A percentile compares a stretch with the other conserved stretches of the same genome.
Conservation (phyloP, 2,888 invertebrate genomes). For the Eretmocerus hayati region DNA sequence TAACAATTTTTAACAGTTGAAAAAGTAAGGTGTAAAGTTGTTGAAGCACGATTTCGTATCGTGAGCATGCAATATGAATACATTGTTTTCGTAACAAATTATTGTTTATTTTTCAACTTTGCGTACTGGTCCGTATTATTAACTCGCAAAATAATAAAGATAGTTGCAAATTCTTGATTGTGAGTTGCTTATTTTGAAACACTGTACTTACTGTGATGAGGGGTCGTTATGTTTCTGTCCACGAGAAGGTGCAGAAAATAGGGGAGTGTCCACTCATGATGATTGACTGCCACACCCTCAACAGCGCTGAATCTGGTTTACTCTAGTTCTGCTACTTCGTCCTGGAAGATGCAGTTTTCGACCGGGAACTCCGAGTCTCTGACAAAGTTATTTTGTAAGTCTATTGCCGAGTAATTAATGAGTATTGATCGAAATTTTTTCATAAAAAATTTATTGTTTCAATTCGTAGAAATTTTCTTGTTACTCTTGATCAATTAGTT, state of each 20-base stretch:
- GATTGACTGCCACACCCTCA: conserved; percentile 36
- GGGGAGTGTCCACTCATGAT: conserved; percentile 32
- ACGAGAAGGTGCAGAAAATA: conserved; percentile 25
- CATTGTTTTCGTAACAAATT: conserved; percentile 37
- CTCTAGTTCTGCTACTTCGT: conserved; percentile 12
- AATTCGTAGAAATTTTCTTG: no score
- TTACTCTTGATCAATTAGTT: no score
- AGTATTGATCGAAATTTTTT: no score
- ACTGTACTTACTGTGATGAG: no score
- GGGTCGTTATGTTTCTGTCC: no score
- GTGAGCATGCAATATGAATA: conserved; percentile 21
- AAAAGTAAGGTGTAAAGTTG: conserved; percentile 16
- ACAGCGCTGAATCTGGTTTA: conserved; percentile 2
- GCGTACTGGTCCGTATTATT: conserved; percentile 29
- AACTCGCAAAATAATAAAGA: conserved; percentile 21
- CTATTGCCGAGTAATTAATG: no score
- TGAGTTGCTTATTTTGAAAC: neutral
- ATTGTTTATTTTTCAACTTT: conserved; percentile 37
- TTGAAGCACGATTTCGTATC: conserved; percentile 17
- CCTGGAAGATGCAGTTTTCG: no score
- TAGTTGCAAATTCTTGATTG: conserved; percentile 10
- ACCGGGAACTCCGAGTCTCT: no score
- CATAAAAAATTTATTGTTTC: no score
- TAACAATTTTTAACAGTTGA: conserved; percentile 20
- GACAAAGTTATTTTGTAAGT: no score